Conservation (phyloP, 2,113 vertebrate species). For the Pithys albifrons region DNA sequence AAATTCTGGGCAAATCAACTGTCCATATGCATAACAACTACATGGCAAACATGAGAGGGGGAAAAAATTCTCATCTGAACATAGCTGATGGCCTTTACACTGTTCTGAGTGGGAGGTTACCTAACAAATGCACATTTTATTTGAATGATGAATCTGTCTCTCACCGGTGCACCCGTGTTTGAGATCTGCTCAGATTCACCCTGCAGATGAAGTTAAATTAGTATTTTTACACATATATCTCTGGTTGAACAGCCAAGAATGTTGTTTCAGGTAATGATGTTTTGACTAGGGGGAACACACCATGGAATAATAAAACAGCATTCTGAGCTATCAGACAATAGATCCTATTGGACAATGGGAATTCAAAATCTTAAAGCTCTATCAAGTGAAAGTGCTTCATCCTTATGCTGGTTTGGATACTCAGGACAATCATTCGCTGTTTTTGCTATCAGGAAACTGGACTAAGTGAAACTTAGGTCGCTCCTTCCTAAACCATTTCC, state of each 20-base stretch:
- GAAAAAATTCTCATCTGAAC: neutral
- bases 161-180: neutral
- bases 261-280: neutral
- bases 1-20: neutral
- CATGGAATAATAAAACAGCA: neutral
- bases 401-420: neutral
- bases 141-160: neutral
- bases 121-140: neutral
- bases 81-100: neutral
- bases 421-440: neutral
- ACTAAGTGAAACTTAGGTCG: neutral
- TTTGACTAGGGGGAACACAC: neutral
- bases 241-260: neutral
- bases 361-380: neutral
- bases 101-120: neutral
- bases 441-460: neutral
- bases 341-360: neutral
- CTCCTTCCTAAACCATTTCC: neutral
- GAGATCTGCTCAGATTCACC: neutral
- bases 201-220: neutral
- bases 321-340: neutral
- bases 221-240: neutral
- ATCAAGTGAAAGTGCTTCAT: neutral
- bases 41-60: neutral
- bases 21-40: neutral